Conservation (phyloP, 2,113 vertebrate genomes). For the Sterrhoptilus dennistouni region DNA sequence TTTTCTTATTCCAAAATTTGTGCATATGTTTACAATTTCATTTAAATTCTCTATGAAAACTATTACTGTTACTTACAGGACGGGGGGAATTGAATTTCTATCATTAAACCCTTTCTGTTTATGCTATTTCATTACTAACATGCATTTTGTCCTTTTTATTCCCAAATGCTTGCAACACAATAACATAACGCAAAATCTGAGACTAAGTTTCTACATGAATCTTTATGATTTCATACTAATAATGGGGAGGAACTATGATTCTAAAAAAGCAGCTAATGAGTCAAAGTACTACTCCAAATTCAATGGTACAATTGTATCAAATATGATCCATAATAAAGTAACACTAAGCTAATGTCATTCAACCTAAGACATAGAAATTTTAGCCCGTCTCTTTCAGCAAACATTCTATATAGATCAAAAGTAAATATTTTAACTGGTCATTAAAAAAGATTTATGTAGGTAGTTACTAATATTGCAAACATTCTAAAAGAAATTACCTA, state of each 20-base stretch:
- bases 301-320: neutral
- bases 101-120: neutral
- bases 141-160: neutral
- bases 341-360: neutral
- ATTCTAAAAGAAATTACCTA: neutral
- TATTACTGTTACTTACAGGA: neutral
- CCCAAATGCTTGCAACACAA: neutral
- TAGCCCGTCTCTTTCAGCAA: neutral
- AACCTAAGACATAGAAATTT: neutral
- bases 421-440: neutral
- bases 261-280: neutral
- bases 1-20: neutral
- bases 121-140: neutral
- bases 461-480: neutral
- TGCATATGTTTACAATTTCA: neutral
- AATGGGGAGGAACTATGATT: neutral
- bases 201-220: neutral
- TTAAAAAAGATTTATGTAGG: neutral
- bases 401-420: neutral
- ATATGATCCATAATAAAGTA: neutral
- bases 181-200: neutral
- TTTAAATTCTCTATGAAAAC: neutral
- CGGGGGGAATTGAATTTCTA: neutral
- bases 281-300: neutral
- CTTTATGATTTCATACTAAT: neutral